A percentile compares a stretch with the other conserved stretches of the same genome.
Evolutionary conservation across 2,888 invertebrate species (phyloP).

Genomic region (Nysson spinosus): DNA sequence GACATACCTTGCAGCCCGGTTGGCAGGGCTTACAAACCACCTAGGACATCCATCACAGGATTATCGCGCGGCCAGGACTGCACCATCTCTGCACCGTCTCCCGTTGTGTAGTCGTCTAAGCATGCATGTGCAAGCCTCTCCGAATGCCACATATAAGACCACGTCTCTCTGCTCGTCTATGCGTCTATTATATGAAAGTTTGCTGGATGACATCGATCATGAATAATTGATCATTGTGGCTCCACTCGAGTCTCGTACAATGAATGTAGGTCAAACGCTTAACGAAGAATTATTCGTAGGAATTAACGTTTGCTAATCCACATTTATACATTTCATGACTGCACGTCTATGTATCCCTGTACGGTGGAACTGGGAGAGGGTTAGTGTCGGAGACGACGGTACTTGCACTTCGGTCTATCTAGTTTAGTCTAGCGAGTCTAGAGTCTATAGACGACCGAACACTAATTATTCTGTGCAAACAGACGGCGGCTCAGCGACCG

Average conservation of each 20-base stretch:
- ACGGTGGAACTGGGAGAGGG: no score
- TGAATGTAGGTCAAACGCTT: no score
- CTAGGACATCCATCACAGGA: conserved; percentile 73
- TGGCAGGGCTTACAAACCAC: conserved; percentile 58
- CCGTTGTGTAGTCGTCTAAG: conserved; percentile 35
- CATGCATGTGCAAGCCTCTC: conserved; percentile 29
- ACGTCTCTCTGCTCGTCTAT: conserved; percentile 20
- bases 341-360: no score
- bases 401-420: conserved; percentile 51
- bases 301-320: no score
- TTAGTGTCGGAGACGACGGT: conserved; percentile 33
- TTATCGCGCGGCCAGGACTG: conserved; percentile 64
- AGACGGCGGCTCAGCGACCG: conserved; percentile 47
- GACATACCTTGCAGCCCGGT: conserved; percentile 45
- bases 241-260: no score
- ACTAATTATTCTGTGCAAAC: conserved; percentile 74
- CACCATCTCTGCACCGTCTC: conserved; percentile 15
- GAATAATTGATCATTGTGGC: no score
- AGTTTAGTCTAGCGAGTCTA: conserved; percentile 64
- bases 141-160: conserved; percentile 34
- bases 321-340: no score
- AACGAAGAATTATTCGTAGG: no score
- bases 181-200: no score
- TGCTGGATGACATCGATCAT: no score
- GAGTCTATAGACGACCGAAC: conserved; percentile 68